Percentiles rank a stretch among this genome's conserved stretches.
phyloP scores from a whole-genome alignment of 53 echinoderm and acorn worm species.

The Paelopatides confundens region DNA sequence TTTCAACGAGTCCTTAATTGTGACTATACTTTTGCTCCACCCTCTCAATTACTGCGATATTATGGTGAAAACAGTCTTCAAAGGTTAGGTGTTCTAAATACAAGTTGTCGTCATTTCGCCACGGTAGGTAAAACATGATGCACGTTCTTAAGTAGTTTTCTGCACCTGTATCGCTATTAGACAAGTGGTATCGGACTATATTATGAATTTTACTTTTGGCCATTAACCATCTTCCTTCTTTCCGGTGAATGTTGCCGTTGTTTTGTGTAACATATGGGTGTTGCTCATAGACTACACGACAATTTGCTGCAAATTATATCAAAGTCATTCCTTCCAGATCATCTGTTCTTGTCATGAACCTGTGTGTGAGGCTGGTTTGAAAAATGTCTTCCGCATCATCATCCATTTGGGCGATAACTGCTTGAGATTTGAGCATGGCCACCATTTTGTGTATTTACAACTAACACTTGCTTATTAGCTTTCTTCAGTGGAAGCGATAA shows the following conservation, averaged over 20 bases:
- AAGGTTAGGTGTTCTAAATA: neutral
- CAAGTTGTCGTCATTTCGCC: slow-evolving; percentile 44
- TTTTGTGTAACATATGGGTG: too few species aligned
- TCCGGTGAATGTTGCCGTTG: neutral
- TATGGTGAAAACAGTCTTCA: neutral
- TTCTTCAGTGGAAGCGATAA: slow-evolving; percentile 38
- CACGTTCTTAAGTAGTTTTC: neutral
- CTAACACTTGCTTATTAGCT: slow-evolving; percentile 14
- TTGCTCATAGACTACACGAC: neutral
- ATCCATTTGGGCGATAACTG: slow-evolving; percentile 15
- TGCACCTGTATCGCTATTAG: slow-evolving; percentile 15
- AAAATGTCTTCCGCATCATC: slow-evolving; percentile 55
- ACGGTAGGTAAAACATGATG: slow-evolving; percentile 54
- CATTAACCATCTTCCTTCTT: neutral
- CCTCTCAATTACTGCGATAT: neutral
- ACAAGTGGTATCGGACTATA: slow-evolving; percentile 4
- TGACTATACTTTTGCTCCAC: neutral
- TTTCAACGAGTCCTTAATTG: neutral
- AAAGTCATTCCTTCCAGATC: slow-evolving; percentile 18
- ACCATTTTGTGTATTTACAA: slow-evolving; percentile 52
- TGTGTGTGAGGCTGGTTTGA: slow-evolving; percentile 19
- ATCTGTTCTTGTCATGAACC: slow-evolving; percentile 38
- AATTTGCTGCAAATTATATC: slow-evolving; percentile 46
- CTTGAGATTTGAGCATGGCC: neutral
- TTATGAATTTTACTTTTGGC: neutral